Evolutionary conservation across 2,888 invertebrate genomes (phyloP).

Genomic region (Catonia carolina): DNA sequence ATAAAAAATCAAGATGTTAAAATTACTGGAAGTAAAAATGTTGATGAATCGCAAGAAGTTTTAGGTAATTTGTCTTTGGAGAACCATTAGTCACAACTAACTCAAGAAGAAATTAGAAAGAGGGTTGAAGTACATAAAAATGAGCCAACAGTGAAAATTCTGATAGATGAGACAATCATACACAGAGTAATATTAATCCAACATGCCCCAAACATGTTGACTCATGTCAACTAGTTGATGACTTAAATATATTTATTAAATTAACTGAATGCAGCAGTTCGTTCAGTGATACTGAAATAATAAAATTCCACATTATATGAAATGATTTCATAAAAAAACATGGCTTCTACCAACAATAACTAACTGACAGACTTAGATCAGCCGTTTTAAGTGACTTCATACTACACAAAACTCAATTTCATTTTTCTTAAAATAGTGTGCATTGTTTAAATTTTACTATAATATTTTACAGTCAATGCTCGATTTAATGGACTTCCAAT

Average conservation of each 20-base stretch:
- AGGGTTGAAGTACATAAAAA: too few relatives aligned
- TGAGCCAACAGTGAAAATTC: too few relatives aligned
- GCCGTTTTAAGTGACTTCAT: background rate
- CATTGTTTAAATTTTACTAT: background rate
- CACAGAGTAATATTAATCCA: background rate
- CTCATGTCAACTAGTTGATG: background rate
- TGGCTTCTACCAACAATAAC: background rate
- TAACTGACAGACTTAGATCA: background rate
- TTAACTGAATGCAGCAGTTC: conserved; percentile 14
- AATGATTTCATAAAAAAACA: conserved; percentile 1
- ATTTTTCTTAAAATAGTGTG: too few relatives aligned
- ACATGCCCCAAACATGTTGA: conserved; percentile 4
- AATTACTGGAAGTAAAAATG: too few relatives aligned
- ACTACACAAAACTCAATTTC: background rate
- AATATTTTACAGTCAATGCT: background rate
- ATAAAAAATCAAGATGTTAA: too few relatives aligned
- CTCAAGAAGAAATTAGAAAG: too few relatives aligned
- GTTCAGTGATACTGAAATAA: conserved; percentile 13
- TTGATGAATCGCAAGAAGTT: too few relatives aligned
- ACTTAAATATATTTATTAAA: conserved; percentile 12
- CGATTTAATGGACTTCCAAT: too few relatives aligned
- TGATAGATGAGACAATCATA: background rate
- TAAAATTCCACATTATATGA: conserved; percentile 5
- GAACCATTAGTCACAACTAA: too few relatives aligned
- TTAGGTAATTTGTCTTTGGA: too few relatives aligned